Evolutionary conservation across 2,113 vertebrate genomes (phyloP).

Genomic region (Eira barbara): DNA sequence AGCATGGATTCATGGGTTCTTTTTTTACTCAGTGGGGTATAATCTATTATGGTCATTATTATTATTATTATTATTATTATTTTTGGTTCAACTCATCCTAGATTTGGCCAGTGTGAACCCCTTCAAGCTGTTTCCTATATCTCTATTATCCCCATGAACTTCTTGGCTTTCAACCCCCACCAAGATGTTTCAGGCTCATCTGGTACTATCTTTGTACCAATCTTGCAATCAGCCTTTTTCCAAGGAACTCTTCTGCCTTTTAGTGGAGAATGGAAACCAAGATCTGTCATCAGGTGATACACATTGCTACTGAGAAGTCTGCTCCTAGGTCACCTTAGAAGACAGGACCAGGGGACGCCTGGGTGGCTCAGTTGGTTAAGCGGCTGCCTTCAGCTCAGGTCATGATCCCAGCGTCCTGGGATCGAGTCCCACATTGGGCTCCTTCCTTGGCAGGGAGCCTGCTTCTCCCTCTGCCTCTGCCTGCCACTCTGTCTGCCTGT

Average conservation of each 20-base stretch:
- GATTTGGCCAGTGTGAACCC: neutral
- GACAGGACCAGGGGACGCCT: neutral
- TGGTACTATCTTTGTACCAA: neutral
- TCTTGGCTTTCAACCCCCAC: neutral
- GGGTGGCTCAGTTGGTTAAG: too few relatives aligned
- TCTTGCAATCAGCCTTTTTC: neutral
- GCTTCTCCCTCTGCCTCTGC: too few relatives aligned
- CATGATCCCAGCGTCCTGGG: too few relatives aligned
- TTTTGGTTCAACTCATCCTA: neutral
- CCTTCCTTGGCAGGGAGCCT: too few relatives aligned
- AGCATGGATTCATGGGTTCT: neutral
- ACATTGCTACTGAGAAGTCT: neutral
- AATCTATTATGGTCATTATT: neutral
- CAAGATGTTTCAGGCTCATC: neutral
- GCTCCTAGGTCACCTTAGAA: neutral
- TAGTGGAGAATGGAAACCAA: neutral
- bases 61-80: neutral
- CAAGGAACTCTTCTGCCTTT: neutral
- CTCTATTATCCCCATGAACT: neutral
- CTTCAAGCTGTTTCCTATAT: neutral
- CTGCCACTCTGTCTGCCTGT: too few relatives aligned
- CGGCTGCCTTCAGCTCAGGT: too few relatives aligned
- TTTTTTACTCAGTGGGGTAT: neutral
- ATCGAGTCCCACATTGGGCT: too few relatives aligned
- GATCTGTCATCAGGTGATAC: neutral